Conservation (phyloP, 1,140 invertebrate genomes). For the Habropoda laboriosa region DNA sequence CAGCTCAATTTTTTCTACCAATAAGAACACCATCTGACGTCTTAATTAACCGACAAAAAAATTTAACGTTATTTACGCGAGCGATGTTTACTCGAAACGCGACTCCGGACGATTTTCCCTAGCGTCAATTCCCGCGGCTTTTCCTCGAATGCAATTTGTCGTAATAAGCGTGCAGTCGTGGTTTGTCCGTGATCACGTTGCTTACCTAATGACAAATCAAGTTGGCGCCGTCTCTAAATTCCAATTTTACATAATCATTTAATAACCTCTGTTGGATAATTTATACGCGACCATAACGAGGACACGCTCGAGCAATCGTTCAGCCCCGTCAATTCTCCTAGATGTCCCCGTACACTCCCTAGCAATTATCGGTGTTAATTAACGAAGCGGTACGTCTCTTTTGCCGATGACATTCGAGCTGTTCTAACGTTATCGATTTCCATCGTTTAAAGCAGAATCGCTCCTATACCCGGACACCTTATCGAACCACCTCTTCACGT, state of each 20-base stretch:
- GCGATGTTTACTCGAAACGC: no score
- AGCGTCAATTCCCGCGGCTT: not conserved
- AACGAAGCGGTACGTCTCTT: slow-evolving; percentile 5
- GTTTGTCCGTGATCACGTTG: slow-evolving; percentile 5
- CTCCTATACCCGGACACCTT: not conserved
- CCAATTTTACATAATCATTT: slow-evolving; percentile 45
- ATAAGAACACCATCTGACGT: no score
- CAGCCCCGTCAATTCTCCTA: no score
- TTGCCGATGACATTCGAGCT: not conserved
- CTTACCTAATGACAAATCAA: slow-evolving; percentile 8
- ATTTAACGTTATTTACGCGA: no score
- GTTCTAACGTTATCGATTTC: not conserved
- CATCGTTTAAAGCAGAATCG: not conserved
- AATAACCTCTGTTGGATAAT: slow-evolving; percentile 4
- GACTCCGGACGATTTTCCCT: not conserved
- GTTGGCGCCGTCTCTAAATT: slow-evolving; percentile 34
- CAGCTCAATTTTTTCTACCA: no score
- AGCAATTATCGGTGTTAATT: slow-evolving; percentile 23
- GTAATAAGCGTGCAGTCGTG: slow-evolving; percentile 27
- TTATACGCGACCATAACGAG: not conserved
- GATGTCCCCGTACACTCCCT: not conserved
- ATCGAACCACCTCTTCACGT: slow-evolving; percentile 30
- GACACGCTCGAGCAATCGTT: no score
- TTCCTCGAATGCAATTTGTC: slow-evolving; percentile 31
- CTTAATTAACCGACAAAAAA: no score